phyloP scores from a whole-genome alignment of 2,113 vertebrate species.

The Lipophrys pholis region DNA sequence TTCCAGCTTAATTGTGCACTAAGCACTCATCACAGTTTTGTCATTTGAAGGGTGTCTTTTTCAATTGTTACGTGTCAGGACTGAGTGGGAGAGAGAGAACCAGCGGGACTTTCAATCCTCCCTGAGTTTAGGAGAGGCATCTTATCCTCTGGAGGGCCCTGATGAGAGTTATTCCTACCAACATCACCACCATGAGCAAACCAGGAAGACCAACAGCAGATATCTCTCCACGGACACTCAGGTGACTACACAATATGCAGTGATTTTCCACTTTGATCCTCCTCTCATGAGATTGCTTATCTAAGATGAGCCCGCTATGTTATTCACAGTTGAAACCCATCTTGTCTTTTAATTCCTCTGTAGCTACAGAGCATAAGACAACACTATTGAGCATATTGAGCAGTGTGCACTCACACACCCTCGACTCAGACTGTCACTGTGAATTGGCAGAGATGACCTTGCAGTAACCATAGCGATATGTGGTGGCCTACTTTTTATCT shows the following conservation, averaged over 20 bases:
- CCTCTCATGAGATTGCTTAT: conserved; percentile 32
- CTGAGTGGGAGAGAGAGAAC: conserved; percentile 88
- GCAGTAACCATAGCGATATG: conserved; percentile 61
- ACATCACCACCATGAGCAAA: conserved; percentile 82
- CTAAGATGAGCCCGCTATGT: conserved; percentile 25
- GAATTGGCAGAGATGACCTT: conserved; percentile 49
- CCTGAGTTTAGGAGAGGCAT: conserved; percentile 87
- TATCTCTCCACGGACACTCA: conserved; percentile 84
- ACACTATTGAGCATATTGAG: conserved; percentile 20
- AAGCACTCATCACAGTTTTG: not conserved
- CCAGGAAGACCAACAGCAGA: conserved; percentile 88
- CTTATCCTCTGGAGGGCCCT: conserved; percentile 83
- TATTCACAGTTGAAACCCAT: conserved; percentile 15
- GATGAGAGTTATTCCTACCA: conserved; percentile 85
- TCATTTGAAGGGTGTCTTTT: not conserved
- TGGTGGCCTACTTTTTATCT: conserved; percentile 21
- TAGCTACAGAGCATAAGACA: conserved; percentile 2
- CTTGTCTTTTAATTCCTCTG: conserved; percentile 10
- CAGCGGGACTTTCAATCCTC: conserved; percentile 87
- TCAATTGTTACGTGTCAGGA: conserved; percentile 77
- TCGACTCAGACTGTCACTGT: conserved; percentile 25
- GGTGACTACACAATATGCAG: conserved; percentile 73
- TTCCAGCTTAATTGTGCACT: not conserved
- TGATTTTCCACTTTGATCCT: conserved; percentile 26
- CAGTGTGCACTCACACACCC: conserved; percentile 3